Conservation (phyloP, 1,140 invertebrate genomes). For the Pogonomyrmex californicus region DNA sequence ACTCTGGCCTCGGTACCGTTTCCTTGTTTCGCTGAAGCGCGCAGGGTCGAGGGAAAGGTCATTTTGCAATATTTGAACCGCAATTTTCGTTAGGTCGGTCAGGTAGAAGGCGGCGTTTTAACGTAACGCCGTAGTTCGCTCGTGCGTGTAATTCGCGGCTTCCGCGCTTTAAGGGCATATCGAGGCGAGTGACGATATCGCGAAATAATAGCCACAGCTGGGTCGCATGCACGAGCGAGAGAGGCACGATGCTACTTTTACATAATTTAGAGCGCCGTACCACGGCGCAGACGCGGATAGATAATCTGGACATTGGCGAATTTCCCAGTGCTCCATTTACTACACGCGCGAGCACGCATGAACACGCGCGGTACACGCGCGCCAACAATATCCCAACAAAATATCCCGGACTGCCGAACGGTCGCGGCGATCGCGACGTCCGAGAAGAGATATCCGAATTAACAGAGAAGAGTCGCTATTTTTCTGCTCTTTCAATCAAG, state of each 20-base stretch:
- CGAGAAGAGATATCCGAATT: too few species aligned
- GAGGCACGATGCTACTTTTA: conserved; percentile 55
- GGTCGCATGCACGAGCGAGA: conserved; percentile 27
- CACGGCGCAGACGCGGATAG: conserved; percentile 49
- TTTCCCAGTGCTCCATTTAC: conserved; percentile 60
- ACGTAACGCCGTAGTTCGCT: too few species aligned
- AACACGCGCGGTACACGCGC: conserved; percentile 1
- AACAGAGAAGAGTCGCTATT: too few species aligned
- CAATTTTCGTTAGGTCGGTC: neutral
- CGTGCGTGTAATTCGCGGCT: neutral
- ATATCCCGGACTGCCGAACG: neutral
- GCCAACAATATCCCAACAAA: neutral
- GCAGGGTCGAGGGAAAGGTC: neutral
- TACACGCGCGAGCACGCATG: conserved; percentile 26
- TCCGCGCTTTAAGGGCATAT: neutral
- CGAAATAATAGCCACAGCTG: conserved; percentile 20
- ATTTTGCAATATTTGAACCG: neutral
- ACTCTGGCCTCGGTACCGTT: neutral
- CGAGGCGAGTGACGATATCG: neutral
- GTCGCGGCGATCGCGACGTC: too few species aligned
- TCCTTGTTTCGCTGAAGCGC: neutral
- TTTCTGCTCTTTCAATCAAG: too few species aligned
- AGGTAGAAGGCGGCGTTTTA: neutral
- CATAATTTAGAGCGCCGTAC: conserved; percentile 52
- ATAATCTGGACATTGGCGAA: conserved; percentile 61